A percentile compares a stretch with the other conserved stretches of the same genome.
These are phyloP conservation scores for Carcharodon carcharias DNA, from an alignment of 2,797 vertebrate genomes.

Conservation along the genomic window DNA sequence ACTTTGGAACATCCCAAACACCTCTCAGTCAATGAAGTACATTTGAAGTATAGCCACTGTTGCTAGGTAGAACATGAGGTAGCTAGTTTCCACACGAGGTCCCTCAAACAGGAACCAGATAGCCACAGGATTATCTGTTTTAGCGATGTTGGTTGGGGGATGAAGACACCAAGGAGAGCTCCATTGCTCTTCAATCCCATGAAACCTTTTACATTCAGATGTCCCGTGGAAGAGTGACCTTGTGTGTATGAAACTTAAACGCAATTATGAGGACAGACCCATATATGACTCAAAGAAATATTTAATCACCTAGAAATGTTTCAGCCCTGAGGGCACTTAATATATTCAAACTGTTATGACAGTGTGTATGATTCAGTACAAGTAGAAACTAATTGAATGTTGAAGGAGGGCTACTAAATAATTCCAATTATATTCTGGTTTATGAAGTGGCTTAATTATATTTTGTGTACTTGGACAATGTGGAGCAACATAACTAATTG, in stretches of 20 bases:
- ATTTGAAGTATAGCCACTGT: neutral
- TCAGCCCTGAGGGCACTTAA: neutral
- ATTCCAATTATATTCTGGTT: slow-evolving; percentile 14
- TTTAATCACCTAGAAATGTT: neutral
- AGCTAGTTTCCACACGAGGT: neutral
- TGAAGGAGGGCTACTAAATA: neutral
- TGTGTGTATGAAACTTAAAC: neutral
- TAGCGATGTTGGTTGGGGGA: neutral
- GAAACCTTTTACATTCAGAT: neutral
- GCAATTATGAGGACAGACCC: neutral
- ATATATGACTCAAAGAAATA: neutral
- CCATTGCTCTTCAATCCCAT: neutral
- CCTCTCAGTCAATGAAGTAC: neutral
- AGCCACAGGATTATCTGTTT: neutral
- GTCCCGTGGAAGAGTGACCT: neutral
- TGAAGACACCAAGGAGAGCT: neutral
- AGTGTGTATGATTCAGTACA: neutral
- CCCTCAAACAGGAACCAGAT: neutral
- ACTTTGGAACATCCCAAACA: neutral
- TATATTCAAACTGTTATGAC: neutral
- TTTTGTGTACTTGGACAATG: neutral
- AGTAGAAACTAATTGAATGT: neutral
- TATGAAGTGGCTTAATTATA: slow-evolving; percentile 20
- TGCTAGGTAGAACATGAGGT: neutral
- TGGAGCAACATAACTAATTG: neutral